Conservation (phyloP, 30 jellyfish, hydroid and myxozoan genomes). For the Hydractinia echinata region DNA sequence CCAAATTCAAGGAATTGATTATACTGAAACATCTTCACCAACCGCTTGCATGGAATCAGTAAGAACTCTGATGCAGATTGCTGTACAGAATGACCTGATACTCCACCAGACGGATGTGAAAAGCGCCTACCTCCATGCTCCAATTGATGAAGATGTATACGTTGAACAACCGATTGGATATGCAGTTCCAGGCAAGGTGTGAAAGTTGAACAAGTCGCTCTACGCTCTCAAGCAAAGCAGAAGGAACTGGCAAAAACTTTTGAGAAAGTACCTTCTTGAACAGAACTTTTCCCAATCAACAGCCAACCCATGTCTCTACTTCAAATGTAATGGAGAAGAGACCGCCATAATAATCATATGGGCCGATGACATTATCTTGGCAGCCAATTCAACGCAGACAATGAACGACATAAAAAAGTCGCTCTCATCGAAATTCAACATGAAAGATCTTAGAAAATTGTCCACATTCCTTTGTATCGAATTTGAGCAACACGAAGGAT, state of each 20-base stretch:
- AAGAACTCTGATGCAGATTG: constrained; percentile 41
- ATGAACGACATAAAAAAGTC: constrained; percentile 16
- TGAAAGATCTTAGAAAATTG: constrained; percentile 53
- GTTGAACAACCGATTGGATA: constrained; percentile 30
- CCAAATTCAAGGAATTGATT: no score
- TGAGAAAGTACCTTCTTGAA: constrained; percentile 18
- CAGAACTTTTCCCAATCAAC: background rate
- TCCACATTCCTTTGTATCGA: constrained; percentile 60
- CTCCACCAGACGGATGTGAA: constrained; percentile 52
- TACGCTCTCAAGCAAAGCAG: constrained; percentile 75
- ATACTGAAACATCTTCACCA: no score
- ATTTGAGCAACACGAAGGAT: background rate
- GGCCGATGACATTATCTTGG: constrained; percentile 43
- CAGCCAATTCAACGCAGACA: constrained; percentile 26
- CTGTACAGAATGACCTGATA: constrained; percentile 25
- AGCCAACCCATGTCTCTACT: no score
- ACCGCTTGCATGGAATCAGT: no score
- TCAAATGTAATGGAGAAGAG: no score
- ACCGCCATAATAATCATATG: no score
- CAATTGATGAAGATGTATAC: constrained; percentile 29
- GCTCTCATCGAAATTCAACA: no score
- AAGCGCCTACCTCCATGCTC: constrained; percentile 51
- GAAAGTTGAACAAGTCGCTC: constrained; percentile 55
- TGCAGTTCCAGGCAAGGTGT: constrained; percentile 30
- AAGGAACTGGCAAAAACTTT: constrained; percentile 42